These are phyloP conservation scores for Piezodorus guildinii DNA, from an alignment of 1,140 invertebrate species.

Conservation along the genomic window DNA sequence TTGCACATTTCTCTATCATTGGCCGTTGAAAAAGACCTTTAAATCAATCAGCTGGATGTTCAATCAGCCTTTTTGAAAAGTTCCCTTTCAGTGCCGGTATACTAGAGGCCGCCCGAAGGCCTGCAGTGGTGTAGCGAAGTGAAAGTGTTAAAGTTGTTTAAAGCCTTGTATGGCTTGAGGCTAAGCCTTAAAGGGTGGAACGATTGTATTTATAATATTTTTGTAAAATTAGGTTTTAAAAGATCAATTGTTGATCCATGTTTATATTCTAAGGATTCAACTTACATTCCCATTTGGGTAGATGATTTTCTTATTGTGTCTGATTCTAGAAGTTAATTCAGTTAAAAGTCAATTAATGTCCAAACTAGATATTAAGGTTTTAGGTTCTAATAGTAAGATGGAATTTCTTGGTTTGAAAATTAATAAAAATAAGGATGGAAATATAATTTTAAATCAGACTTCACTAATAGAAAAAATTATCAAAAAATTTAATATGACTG, in stretches of 20 bases:
- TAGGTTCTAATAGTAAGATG: no score
- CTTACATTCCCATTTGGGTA: not conserved
- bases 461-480: no score
- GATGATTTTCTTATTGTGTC: not conserved
- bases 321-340: not conserved
- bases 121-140: not conserved
- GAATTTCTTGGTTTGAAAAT: no score
- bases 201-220: not conserved
- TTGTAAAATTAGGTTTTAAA: not conserved
- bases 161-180: slow-evolving; percentile 1
- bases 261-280: not conserved
- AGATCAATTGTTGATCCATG: not conserved
- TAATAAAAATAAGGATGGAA: no score
- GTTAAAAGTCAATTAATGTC: no score
- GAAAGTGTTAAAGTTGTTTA: not conserved
- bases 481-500: no score
- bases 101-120: not conserved
- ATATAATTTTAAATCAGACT: no score
- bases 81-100: not conserved
- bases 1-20: not conserved
- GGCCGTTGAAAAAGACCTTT: not conserved
- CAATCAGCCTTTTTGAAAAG: slow-evolving; percentile 3
- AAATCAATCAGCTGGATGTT: slow-evolving; percentile 7
- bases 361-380: no score
- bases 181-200: not conserved